These are phyloP conservation scores for Limosa lapponica DNA, from an alignment of 2,797 vertebrate genomes.

Conservation along the genomic window DNA sequence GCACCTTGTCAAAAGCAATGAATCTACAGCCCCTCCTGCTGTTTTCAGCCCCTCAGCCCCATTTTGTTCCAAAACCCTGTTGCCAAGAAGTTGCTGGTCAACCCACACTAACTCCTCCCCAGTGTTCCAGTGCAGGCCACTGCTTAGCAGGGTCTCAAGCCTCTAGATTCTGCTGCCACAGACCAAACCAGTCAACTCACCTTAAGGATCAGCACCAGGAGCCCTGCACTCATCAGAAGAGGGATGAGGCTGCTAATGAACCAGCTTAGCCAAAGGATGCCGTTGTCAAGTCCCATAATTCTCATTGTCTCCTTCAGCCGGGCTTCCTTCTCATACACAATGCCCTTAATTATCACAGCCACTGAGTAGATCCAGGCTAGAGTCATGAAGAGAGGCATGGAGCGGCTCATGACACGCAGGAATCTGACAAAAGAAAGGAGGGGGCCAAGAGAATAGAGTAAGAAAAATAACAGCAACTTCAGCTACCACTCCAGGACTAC, in stretches of 20 bases:
- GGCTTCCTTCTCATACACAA: conserved; percentile 97
- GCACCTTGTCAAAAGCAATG: background rate
- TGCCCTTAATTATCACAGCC: conserved; percentile 96
- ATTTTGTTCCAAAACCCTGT: background rate
- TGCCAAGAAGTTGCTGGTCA: background rate
- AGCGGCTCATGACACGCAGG: conserved; percentile 94
- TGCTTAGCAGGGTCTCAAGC: background rate
- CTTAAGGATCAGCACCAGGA: conserved; percentile 93
- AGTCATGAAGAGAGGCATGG: conserved; percentile 98
- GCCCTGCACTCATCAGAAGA: conserved; percentile 90
- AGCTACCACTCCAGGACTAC: background rate
- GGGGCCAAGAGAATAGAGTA: background rate
- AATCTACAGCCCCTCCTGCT: background rate
- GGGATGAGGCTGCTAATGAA: conserved; percentile 97
- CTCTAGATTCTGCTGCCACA: background rate
- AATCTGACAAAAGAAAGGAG: conserved; percentile 80
- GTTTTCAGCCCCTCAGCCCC: background rate
- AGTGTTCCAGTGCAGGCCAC: background rate
- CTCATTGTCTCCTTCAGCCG: conserved; percentile 98
- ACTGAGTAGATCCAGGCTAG: conserved; percentile 99
- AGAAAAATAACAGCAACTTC: background rate
- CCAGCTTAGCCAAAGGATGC: conserved; percentile 97
- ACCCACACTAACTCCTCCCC: background rate
- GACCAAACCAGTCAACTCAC: conserved; percentile 67
- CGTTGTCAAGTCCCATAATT: conserved; percentile 95